Evolutionary conservation across 2,797 vertebrate species (phyloP), one percentile per base, ranked within the genome.

Genomic region (Serranus cabrilla): DNA sequence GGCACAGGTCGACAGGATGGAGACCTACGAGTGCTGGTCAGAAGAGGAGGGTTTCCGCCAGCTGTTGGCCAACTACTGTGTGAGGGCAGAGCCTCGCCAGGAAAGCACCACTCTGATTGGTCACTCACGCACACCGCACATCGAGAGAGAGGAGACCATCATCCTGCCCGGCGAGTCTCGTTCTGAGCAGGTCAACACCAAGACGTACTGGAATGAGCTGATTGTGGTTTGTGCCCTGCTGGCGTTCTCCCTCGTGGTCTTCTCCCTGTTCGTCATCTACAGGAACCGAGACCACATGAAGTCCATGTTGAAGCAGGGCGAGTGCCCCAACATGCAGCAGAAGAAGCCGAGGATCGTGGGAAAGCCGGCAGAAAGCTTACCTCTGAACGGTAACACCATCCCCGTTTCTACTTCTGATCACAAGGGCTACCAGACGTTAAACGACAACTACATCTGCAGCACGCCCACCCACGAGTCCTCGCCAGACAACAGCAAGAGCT

Each of bases 401-500:
- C 96, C 97, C 0, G 94, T 94, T 3, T 61, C 93, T 0, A 93
- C 90, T 0, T 96, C 96, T 0, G 98, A 99, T 83, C 98, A 99
- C 93, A 98, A 97, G 88, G 98, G 98, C 91, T 99, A 99, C 91
- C 98, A 99, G 94, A 96, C 98, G 4, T 92, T 99, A 75, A 96
- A 97, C 1, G 97, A 99, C 89, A 98, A 97, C 92, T 96, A 96
- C 84, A 95, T 96, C 23, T 96, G 95, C 87, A 96, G 95, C 93
- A 96, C 96, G 1, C 97, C 97, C 0, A 91, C 95, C 20, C 96
- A 96, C 0, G 97, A 96, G 81, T 95, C 94, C 62, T 95, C 95
- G 5, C 94, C 95, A 0, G 94, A 95, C 31, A 95, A 95, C 43
- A 95, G 96, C 57, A 95, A 95, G 39, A 90, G 95, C 91, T 97